Conservation (phyloP, 2,888 invertebrate genomes). For the Drosophila tanythrix region DNA sequence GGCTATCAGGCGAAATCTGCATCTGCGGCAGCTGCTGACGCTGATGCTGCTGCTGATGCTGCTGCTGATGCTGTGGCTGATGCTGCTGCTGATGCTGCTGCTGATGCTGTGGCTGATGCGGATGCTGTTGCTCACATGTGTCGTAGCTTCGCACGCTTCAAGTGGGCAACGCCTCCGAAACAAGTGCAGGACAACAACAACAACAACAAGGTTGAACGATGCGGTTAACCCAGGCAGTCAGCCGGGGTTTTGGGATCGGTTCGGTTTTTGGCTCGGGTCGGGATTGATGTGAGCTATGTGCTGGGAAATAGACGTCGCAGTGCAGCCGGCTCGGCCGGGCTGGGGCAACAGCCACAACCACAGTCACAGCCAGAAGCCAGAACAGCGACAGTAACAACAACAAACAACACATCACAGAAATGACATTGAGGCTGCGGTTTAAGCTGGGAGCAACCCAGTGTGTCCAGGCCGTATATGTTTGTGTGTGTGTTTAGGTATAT, state of each 20-base stretch:
- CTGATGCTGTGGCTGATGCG: constrained; percentile 26
- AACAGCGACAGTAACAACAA: constrained; percentile 40
- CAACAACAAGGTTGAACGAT: constrained; percentile 43
- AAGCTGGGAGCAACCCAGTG: constrained; percentile 22
- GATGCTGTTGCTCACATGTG: constrained; percentile 54
- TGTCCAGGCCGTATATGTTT: constrained; percentile 21
- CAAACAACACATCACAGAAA: constrained; percentile 36
- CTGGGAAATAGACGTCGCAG: constrained; percentile 47
- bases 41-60: constrained; percentile 8
- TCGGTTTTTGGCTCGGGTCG: constrained; percentile 41
- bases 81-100: constrained; percentile 17
- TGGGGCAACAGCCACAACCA: constrained; percentile 19
- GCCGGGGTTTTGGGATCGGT: constrained; percentile 44
- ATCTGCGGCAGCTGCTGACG: constrained; percentile 50
- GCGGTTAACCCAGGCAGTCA: constrained; percentile 60
- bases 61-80: constrained; percentile 11
- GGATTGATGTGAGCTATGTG: constrained; percentile 65
- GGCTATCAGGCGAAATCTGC: constrained; percentile 51
- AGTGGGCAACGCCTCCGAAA: constrained; percentile 67
- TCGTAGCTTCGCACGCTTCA: constrained; percentile 55
- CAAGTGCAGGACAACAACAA: constrained; percentile 54
- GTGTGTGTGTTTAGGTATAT: constrained; percentile 6
- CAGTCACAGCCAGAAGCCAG: constrained; percentile 51
- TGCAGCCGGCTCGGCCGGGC: constrained; percentile 12
- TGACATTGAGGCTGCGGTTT: constrained; percentile 46